Evolutionary conservation across 2,888 invertebrate genomes (phyloP), one percentile per base, ranked within the genome.

Genomic region (Antitype chi): DNA sequence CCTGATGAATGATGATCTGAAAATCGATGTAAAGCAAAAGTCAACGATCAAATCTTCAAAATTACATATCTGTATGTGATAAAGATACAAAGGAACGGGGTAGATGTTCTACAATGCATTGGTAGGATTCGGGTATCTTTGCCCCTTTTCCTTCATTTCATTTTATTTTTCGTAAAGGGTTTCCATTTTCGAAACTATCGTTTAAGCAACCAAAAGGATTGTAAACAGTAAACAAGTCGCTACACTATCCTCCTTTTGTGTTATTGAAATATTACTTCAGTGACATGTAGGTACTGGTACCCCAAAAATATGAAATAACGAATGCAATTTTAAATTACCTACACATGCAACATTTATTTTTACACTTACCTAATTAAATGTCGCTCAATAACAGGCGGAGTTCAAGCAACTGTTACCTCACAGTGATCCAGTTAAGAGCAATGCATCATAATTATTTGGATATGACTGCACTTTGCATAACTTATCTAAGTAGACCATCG

Each of bases 391-490:
- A 23, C 49, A 60, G n/a, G 3, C 67, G 32, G 53, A 70, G 81
- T 80, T 84, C 84, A 81, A 74, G 25, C 47, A 71, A 63, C 47
- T 64, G 0, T 81, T 78, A 74, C 53, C n/a, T 43, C 53, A 73
- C 32, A 55, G 23, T 64, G 69, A 53, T 76, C 76, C 59, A 84
- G 68, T 71, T 80, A 53, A 32, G 15, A 68, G 66, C 43, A 59
- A 82, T 80, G 76, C 38, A 76, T 75, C 55, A 63, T 68, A 69
- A 80, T 49, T 59, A 66, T 74, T 64, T 62, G 47, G 15, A 43
- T 80, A 38, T 66, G 80, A 69, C 68, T 82, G 76, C 85, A 81
- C 76, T 84, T 82, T 81, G 69, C 76, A 84, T 84, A 84, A 84
- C 47, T 68, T 81, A 81, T 82, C 85, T 76, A 72, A 81, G 69